Conservation (phyloP, 2,113 vertebrate species). For the Rutilus rutilus region DNA sequence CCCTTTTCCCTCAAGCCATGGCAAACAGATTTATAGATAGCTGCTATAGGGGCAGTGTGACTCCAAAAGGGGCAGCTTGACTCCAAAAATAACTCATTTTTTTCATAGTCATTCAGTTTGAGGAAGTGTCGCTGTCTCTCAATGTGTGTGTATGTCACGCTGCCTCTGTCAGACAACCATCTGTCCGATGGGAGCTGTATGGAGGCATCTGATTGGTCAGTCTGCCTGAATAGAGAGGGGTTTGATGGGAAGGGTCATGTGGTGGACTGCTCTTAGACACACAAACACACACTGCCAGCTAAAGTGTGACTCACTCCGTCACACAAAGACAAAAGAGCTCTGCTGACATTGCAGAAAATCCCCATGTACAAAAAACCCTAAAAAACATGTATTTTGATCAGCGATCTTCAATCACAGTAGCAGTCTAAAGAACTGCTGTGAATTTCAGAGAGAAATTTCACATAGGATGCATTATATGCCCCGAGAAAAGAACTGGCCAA, state of each 20-base stretch:
- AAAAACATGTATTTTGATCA: conserved; percentile 15
- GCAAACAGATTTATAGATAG: background rate
- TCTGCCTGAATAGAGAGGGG: conserved; percentile 65
- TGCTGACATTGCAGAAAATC: conserved; percentile 74
- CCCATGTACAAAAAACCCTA: conserved; percentile 16
- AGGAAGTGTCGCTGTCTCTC: conserved; percentile 35
- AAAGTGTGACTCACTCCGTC: conserved; percentile 56
- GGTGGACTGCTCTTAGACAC: conserved; percentile 72
- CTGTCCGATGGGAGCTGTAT: conserved; percentile 65
- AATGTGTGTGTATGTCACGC: conserved; percentile 49
- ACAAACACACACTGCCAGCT: conserved; percentile 68
- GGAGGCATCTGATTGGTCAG: conserved; percentile 72
- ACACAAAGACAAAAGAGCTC: conserved; percentile 69
- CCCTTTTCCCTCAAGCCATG: background rate
- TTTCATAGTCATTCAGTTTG: conserved; percentile 27
- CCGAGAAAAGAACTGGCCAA: background rate
- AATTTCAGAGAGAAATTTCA: background rate
- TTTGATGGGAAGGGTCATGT: conserved; percentile 75
- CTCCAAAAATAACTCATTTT: background rate
- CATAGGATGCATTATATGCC: background rate
- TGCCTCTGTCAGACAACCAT: conserved; percentile 68
- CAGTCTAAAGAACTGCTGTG: background rate
- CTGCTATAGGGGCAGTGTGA: background rate
- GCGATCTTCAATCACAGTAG: background rate
- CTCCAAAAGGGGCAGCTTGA: background rate